These are phyloP conservation scores for Athalia rosae DNA, from an alignment of 2,888 invertebrate species.

Conservation along the genomic window DNA sequence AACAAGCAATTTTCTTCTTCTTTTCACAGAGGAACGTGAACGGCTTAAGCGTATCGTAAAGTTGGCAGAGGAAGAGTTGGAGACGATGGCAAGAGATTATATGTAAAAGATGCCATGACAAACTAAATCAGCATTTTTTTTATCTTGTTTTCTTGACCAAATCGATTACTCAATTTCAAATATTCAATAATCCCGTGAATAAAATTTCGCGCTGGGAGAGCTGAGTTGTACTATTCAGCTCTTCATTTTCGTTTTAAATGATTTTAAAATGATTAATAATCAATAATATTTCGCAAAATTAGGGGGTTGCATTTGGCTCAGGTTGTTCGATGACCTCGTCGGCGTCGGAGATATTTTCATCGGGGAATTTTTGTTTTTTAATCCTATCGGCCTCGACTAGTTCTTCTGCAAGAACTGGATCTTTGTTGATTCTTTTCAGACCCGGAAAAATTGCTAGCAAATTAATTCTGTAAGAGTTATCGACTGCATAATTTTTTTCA, in stretches of 20 bases:
- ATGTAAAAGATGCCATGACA: no score
- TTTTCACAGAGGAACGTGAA: conserved; percentile 16
- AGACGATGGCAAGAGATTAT: background rate
- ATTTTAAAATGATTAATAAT: no score
- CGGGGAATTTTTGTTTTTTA: background rate
- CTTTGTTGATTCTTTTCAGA: conserved; percentile 77
- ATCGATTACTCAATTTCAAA: no score
- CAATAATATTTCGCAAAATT: no score
- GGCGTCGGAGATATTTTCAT: background rate
- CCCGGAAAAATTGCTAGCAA: conserved; percentile 75
- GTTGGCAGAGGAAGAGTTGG: conserved; percentile 15
- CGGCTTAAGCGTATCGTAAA: conserved; percentile 19
- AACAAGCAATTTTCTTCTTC: background rate
- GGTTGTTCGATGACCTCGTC: background rate
- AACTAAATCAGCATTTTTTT: no score
- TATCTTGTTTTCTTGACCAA: no score
- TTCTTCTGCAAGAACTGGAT: conserved; percentile 74
- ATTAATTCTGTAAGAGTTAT: conserved; percentile 68
- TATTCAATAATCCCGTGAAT: no score
- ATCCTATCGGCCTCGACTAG: conserved; percentile 64
- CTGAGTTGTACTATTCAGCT: no score
- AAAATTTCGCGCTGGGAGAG: no score
- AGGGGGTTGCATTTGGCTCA: no score
- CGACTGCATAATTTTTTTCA: conserved; percentile 69
- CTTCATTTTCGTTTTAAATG: no score